Evolutionary conservation across 2,797 vertebrate genomes (phyloP), one percentile per base, ranked within the genome.

Genomic region (Neoniphon sammara): DNA sequence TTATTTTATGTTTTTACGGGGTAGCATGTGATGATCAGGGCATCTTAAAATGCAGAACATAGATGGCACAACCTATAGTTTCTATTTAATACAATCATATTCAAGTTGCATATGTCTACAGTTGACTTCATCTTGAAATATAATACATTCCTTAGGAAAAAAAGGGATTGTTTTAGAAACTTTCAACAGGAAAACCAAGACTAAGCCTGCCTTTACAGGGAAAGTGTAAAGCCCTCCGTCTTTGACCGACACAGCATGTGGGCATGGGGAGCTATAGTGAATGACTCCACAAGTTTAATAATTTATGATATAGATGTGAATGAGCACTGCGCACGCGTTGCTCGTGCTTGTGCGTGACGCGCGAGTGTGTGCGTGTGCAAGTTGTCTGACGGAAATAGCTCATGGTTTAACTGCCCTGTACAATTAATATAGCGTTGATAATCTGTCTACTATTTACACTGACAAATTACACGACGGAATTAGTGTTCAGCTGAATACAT

Each of bases 281-380:
- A 83, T 70, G 77, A 83, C 70, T 85, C 58, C 80, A 55, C 56
- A 70, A 70, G 53, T 86, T 89, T 23, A 76, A 84, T 70, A 4
- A 70, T 75, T 78, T 15, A 74, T 47, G 72, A 55, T 20, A 17
- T 23, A 61, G 27, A 31, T 23, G 39, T 83, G 70, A 83, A 80
- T 54, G 75, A 44, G 64, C 27, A 23, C n/a, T 73, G 79, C 67
- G 78, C 75, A 70, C 77, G 77, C 70, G 75, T 66, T 34, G 62
- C 82, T 79, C 73, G 68, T 69, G 39, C 78, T 20, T 70, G 78
- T 67, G 73, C 65, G 66, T 70, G 66, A 71, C 71, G 50, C 46
- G 36, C 58, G 58, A 58, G 9, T 23, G 50, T 52, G 49, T 53
- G 76, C 59, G 58, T 71, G 81, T 21, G 25, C 70, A 88, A 89